Evolutionary conservation across 2,888 invertebrate genomes (phyloP), one percentile per base, ranked within the genome.

Genomic region (Drosophila rubida): DNA sequence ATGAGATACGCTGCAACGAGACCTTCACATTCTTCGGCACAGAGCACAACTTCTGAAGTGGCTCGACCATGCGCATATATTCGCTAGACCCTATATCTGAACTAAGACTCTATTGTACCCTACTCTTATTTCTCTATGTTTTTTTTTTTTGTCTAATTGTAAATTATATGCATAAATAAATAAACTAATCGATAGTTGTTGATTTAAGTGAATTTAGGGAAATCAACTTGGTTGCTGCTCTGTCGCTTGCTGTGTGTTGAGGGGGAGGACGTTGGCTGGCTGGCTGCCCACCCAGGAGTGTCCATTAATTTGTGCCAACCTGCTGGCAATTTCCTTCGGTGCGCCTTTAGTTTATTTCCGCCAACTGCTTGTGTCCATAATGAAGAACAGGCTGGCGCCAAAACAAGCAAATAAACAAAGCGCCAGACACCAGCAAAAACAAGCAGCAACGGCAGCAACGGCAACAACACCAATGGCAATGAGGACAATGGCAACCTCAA

Each of bases 1-100:
- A 91, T 66, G 82, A 88, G 57, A 84, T 91, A 30, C 90, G 90
- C 48, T 91, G 91, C 58, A 91, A 91, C 68, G 91, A 91, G 72
- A 91, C 91, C 2, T 91, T 91, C 64, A 72, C 88, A 27, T 90
- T 90, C 54, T 86, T 86, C 50, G 85, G 82, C 55, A 58, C 49
- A 51, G 87, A 87, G 44, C 75, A 58, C 37, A 65, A 55, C 19
- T 50, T 48, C 48, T 70, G 48, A 70, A 23, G 22, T 16, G 19
- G 19, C 19, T 19, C 1, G 19, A 19, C 19, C 19, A 19, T 2
- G 19, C 1, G 19, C 2, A 19, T n/a, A n/a, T n/a, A 19, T 19
- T 19, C 1, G 3, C 19, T 19, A 19, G 3, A 19, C 19, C 19
- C 19, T 25, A 25, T 25, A 25, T 25, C 25, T 25, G 6, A 14